phyloP scores from a whole-genome alignment of 2,113 vertebrate genomes.

The Rhodinocichla rosea region DNA sequence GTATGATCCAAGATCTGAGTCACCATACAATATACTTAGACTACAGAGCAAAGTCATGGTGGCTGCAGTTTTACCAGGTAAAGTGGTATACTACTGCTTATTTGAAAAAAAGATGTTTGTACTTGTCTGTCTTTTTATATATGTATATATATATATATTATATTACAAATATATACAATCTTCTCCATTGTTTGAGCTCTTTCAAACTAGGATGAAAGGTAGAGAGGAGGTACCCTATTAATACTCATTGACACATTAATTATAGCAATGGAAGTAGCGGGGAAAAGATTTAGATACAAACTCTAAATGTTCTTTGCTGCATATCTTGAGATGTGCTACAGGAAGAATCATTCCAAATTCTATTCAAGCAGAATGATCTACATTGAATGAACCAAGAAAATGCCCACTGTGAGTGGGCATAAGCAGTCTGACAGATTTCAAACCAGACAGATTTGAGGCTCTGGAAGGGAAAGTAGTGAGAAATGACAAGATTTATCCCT shows the following conservation, averaged over 20 bases:
- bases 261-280: not conserved
- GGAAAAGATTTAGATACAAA: not conserved
- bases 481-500: not conserved
- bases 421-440: not conserved
- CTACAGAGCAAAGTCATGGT: not conserved
- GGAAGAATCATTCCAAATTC: not conserved
- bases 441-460: not conserved
- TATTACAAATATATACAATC: not conserved
- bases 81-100: not conserved
- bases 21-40: rapidly evolving
- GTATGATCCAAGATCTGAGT: not conserved
- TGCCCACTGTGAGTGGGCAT: not conserved
- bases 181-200: not conserved
- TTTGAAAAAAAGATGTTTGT: not conserved
- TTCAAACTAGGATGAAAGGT: not conserved
- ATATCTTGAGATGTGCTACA: not conserved
- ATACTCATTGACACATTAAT: not conserved
- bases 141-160: not conserved
- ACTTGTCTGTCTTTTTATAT: not conserved
- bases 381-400: not conserved
- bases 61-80: not conserved
- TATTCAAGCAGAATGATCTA: not conserved
- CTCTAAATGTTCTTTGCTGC: not conserved
- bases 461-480: not conserved
- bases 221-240: not conserved